phyloP scores from a whole-genome alignment of 2,113 vertebrate species.

The Gavialis gangeticus region DNA sequence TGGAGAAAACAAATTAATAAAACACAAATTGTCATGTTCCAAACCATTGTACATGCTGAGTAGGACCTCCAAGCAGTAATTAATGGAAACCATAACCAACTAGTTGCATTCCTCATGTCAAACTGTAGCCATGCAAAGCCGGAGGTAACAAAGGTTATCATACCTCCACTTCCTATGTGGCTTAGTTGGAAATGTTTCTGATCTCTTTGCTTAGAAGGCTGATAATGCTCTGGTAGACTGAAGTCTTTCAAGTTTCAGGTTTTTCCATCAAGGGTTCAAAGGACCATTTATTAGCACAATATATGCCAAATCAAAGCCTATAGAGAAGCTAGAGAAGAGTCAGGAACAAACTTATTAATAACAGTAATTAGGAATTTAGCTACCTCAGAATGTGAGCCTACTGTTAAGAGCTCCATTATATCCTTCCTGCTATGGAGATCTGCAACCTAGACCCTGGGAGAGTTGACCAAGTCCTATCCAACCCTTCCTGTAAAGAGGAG shows the following conservation, averaged over 20 bases:
- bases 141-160: no score
- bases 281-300: background rate
- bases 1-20: background rate
- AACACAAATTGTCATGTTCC: background rate
- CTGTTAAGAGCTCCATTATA: background rate
- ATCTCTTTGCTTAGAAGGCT: background rate
- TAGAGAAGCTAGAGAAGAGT: background rate
- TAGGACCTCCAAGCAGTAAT: background rate
- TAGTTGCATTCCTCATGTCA: background rate
- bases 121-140: background rate
- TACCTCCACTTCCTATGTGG: background rate
- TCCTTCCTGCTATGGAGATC: background rate
- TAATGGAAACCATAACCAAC: background rate
- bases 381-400: background rate
- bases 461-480: background rate
- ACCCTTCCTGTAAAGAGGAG: background rate
- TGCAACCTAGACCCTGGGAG: no score
- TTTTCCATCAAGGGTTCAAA: background rate
- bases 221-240: background rate
- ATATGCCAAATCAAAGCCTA: background rate
- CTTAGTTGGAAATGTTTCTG: background rate
- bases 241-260: background rate
- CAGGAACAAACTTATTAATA: background rate
- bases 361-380: conserved; percentile 16
- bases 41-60: background rate